Evolutionary conservation across 1,140 invertebrate species (phyloP), one percentile per base, ranked within the genome.

Genomic region (Drosophila obscura): DNA sequence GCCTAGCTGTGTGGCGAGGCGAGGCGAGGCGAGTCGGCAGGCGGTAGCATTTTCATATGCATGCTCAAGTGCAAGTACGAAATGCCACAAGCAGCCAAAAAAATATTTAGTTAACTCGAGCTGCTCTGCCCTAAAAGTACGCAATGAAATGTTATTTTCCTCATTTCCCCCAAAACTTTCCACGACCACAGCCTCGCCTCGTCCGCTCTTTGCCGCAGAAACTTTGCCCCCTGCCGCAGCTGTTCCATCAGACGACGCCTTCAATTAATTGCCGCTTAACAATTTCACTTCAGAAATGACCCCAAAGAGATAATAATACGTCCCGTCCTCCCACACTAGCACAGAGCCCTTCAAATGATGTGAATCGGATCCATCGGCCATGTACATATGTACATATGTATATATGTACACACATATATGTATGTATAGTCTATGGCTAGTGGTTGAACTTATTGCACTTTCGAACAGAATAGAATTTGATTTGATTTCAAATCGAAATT

Each of bases 51-150:
- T 71, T 71, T 71, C 69, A 73, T 73, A 73, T 73, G 69, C 59
- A 73, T 73, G 69, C 59, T 73, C 73, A 73, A 73, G 69, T 73
- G 45, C 51, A 53, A 55, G 68, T 35, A 51, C 65, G 43, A 71
- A 73, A 73, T 63, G 69, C 46, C 60, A 56, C 69, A 64, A 64
- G 68, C 48, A 73, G 52, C 59, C 51, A 73, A 73, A 59, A 73
- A 73, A 73, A 73, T 73, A 73, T 73, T 73, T 39, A 73, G 71
- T 73, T 73, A 73, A 73, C 69, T 67, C 71, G 24, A 63, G 58
- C 44, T 39, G 51, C 59, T 39, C 24, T 44, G 58, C 69, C 56
- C 68, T 73, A 73, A 63, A 73, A 73, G 51, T 71, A 58, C 58
- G 66, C 64, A 69, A 69, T 57, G 66, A 68, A 69, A 69, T 69